phyloP scores from a whole-genome alignment of 2,797 vertebrate genomes.

The Aeoliscus strigatus region DNA sequence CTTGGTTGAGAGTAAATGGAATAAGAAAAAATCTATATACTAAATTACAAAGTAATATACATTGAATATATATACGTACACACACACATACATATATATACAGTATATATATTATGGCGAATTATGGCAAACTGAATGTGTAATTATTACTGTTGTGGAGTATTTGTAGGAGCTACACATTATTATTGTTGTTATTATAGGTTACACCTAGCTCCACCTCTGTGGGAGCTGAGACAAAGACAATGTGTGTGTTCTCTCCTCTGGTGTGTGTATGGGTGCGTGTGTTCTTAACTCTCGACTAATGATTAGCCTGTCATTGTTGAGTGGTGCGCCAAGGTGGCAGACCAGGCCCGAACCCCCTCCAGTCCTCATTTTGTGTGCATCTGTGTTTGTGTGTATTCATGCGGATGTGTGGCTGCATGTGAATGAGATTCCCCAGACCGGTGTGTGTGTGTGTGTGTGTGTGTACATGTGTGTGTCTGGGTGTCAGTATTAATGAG shows the following conservation, averaged over 20 bases:
- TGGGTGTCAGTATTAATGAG: constrained; percentile 91
- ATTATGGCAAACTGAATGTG: too few species aligned
- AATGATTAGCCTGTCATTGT: constrained; percentile 47
- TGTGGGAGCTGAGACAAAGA: constrained; percentile 10
- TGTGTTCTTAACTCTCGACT: constrained; percentile 11
- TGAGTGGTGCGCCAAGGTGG: constrained; percentile 35
- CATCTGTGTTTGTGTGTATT: constrained; percentile 28
- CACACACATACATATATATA: too few species aligned
- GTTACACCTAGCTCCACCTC: too few species aligned
- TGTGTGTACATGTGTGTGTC: constrained; percentile 38
- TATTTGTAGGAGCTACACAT: too few species aligned
- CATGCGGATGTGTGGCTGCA: constrained; percentile 7
- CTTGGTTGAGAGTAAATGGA: too few species aligned
- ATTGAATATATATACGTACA: too few species aligned
- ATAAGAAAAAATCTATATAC: too few species aligned
- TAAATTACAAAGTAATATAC: too few species aligned
- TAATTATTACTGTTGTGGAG: too few species aligned
- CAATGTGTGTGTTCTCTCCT: constrained; percentile 4
- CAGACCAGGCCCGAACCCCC: constrained; percentile 30
- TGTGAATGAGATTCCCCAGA: constrained; percentile 1
- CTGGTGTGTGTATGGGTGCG: constrained; percentile 12
- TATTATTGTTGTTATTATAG: too few species aligned
- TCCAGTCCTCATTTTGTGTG: constrained; percentile 26
- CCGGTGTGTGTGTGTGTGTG: constrained; percentile 3
- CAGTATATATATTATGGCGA: too few species aligned